A percentile compares a stretch with the other conserved stretches of the same genome.
These are phyloP conservation scores for Alectoris magna DNA, from an alignment of 2,797 vertebrate genomes.

Conservation along the genomic window DNA sequence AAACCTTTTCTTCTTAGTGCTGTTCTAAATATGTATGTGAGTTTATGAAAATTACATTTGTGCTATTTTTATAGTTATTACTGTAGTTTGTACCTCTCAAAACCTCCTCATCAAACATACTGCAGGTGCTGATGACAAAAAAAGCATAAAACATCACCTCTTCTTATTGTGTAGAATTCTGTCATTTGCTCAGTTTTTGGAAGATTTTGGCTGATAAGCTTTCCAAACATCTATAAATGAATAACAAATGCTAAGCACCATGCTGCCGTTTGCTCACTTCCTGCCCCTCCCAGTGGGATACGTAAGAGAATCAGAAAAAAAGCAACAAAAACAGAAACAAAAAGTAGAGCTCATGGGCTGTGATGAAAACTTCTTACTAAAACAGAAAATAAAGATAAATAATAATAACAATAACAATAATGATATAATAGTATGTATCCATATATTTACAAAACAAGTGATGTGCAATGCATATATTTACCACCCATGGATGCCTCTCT, in stretches of 20 bases:
- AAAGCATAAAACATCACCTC: background rate
- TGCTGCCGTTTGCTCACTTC: no score
- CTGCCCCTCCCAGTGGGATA: no score
- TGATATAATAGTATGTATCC: background rate
- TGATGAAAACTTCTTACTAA: background rate
- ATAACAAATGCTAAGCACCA: background rate
- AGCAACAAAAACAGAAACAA: no score
- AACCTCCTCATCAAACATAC: background rate
- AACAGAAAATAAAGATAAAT: background rate
- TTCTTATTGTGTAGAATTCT: background rate
- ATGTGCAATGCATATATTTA: background rate
- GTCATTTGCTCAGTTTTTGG: background rate
- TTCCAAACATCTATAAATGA: background rate
- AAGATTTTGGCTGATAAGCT: background rate
- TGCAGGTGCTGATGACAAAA: background rate
- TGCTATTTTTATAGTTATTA: background rate
- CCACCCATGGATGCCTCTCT: background rate
- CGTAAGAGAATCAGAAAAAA: no score
- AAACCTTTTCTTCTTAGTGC: background rate
- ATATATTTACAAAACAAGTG: background rate
- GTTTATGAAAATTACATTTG: background rate
- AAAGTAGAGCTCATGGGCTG: no score
- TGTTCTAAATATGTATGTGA: background rate
- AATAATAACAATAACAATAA: background rate
- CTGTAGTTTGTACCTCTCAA: background rate